A percentile compares a stretch with the other conserved stretches of the same genome.
Evolutionary conservation across 2,888 invertebrate genomes (phyloP).

Genomic region (Latrodectus hesperus): DNA sequence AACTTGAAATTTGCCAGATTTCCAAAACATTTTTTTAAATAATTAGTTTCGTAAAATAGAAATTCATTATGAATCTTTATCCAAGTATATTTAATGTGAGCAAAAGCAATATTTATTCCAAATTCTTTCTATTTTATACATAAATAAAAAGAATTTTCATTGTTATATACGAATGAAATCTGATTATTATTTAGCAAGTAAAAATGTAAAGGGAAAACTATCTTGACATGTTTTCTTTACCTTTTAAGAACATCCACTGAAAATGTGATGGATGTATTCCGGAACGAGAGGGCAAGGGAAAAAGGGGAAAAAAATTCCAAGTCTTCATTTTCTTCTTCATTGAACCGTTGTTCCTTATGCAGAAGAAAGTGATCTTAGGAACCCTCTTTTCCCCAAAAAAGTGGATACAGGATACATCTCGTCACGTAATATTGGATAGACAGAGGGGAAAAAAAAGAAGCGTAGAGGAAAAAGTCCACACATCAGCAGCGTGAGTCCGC

Average conservation of each 20-base stretch:
- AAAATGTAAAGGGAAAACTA: no score
- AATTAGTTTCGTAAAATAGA: no score
- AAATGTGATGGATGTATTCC: conserved; percentile 16
- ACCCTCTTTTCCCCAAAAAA: neutral
- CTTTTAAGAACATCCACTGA: neutral
- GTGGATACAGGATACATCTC: conserved; percentile 26
- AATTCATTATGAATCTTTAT: no score
- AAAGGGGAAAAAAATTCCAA: neutral
- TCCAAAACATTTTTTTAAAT: no score
- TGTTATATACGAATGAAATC: no score
- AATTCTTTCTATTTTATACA: no score
- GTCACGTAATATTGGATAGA: conserved; percentile 54
- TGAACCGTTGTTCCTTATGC: conserved; percentile 44
- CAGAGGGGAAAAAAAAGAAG: conserved; percentile 12
- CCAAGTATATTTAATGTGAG: no score
- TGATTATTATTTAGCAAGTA: no score
- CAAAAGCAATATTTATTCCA: no score
- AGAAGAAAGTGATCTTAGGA: conserved; percentile 44
- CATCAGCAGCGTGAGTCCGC: conserved; percentile 40
- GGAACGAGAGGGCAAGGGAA: neutral
- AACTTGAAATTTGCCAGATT: no score
- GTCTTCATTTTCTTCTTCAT: conserved; percentile 51
- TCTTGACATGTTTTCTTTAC: neutral
- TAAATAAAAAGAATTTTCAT: no score
- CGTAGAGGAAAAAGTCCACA: conserved; percentile 7